Percentiles rank a stretch among this genome's conserved stretches.
Evolutionary conservation across 2,888 invertebrate species (phyloP).

Genomic region (Nasonia oneida): DNA sequence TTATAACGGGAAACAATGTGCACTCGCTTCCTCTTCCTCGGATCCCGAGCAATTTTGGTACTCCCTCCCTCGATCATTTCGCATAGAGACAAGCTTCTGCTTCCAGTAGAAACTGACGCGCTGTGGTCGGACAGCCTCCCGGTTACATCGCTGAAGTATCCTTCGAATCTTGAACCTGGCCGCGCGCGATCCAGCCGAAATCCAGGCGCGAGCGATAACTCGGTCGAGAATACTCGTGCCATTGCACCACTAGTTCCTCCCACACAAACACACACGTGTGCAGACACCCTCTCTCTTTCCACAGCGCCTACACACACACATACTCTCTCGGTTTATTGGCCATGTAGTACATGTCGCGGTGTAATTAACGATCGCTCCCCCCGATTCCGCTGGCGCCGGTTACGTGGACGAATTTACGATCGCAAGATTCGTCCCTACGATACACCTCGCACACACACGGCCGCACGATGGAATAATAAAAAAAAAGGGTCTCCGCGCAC

Average conservation of each 20-base stretch:
- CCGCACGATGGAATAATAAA: background rate
- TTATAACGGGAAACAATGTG: slow-evolving; percentile 41
- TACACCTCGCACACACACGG: background rate
- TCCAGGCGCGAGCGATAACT: slow-evolving; percentile 1
- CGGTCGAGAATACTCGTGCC: background rate
- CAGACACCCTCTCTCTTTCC: too few relatives aligned
- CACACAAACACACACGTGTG: too few relatives aligned
- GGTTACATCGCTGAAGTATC: background rate
- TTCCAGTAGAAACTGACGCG: too few relatives aligned
- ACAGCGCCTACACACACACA: too few relatives aligned
- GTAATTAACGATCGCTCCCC: slow-evolving; percentile 46
- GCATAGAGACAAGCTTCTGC: too few relatives aligned
- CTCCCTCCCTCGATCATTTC: background rate
- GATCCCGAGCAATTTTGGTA: background rate
- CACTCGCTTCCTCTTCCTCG: background rate
- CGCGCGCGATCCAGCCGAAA: slow-evolving; percentile 7
- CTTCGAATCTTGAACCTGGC: background rate
- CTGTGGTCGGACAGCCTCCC: too few relatives aligned
- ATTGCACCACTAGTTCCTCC: too few relatives aligned
- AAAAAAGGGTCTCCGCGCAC: background rate
- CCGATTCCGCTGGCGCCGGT: slow-evolving; percentile 27
- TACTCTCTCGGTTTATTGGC: slow-evolving; percentile 41
- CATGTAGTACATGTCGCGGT: slow-evolving; percentile 54
- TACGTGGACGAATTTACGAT: slow-evolving; percentile 63
- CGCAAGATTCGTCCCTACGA: slow-evolving; percentile 51